Base-by-base conservation (phyloP, 2,888 invertebrate species). In the Adineta ricciae region DNA sequence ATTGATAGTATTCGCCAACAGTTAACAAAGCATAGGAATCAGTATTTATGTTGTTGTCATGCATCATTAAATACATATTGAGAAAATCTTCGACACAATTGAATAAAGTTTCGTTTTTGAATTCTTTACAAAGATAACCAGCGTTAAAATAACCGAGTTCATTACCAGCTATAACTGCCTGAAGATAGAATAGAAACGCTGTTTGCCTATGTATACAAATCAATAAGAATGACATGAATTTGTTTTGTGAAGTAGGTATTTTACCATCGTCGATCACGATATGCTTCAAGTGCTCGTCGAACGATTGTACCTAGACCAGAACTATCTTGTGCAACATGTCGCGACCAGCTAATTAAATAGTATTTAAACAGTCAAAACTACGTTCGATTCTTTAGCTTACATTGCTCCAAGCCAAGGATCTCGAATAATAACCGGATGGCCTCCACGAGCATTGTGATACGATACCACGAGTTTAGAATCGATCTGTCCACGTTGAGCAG, bases 81-180 rank as follows among this genome's bases (percentile, higher is more conserved):
- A 78, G 19, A 24, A 78, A 78, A 11, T 78, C 11, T 41, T 78
- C 78, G 11, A 78, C 41, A 41, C 78, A 78, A 78, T 78, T 19
- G 0, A n/a, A 41, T 78, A 41, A 24, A 41, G 24, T 78, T 11
- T 11, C n/a, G n/a, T n/a, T n/a, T 2, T n/a, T 24, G 3, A 32
- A 64, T 41, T 78, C 78, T 84, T 90, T 90, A 87, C 90, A 90
- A 5, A 90, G 86, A 87, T 88, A 89, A 11, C 89, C 90, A 38
- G 88, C 84, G 86, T 90, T 90, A 86, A 90, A 90, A 32, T 88
- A 88, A 0, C 88, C 90, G 8, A 90, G 89, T 87, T 90, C 90
- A 11, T 88, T 84, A 24, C 90, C 90, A 27, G 89, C 87, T 19
- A 89, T 89, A 2, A 90, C 89, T 0, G 89, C 88, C 87, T 90